Evolutionary conservation across 92 coral and sea anemone genomes (phyloP).

Genomic region (Muricea muricata): DNA sequence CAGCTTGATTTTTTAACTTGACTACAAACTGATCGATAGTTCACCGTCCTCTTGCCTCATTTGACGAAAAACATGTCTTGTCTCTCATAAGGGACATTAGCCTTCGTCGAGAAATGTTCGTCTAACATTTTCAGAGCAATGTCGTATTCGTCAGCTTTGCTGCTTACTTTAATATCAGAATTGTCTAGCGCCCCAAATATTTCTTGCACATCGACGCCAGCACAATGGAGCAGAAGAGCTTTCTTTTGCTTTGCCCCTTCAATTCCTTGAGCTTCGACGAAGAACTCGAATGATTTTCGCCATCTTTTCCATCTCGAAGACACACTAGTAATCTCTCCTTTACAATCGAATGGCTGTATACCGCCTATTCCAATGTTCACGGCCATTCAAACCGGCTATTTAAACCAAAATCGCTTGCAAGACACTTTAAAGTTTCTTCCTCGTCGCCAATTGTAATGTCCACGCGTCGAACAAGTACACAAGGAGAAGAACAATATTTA

Average conservation of each 20-base stretch:
- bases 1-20: constrained; percentile 41
- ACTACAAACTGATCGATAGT: constrained; percentile 35
- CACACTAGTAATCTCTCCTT: no score
- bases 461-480: no score
- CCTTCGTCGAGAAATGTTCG: constrained; percentile 55
- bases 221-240: constrained; percentile 63
- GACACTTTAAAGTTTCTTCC: no score
- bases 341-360: no score
- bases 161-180: no score
- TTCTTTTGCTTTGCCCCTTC: constrained; percentile 56
- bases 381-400: no score
- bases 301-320: constrained; percentile 61
- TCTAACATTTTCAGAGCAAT: constrained; percentile 44
- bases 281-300: constrained; percentile 58
- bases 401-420: no score
- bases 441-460: no score
- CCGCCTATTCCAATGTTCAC: no score
- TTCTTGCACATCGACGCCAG: constrained; percentile 65
- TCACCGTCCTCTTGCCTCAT: constrained; percentile 37
- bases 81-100: constrained; percentile 55
- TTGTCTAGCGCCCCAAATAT: constrained; percentile 56
- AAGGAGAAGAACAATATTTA: no score
- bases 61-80: constrained; percentile 52
- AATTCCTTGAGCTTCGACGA: constrained; percentile 49
- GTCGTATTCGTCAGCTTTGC: neutral